Conservation (phyloP, 2,888 invertebrate species). For the Myathropa florea region DNA sequence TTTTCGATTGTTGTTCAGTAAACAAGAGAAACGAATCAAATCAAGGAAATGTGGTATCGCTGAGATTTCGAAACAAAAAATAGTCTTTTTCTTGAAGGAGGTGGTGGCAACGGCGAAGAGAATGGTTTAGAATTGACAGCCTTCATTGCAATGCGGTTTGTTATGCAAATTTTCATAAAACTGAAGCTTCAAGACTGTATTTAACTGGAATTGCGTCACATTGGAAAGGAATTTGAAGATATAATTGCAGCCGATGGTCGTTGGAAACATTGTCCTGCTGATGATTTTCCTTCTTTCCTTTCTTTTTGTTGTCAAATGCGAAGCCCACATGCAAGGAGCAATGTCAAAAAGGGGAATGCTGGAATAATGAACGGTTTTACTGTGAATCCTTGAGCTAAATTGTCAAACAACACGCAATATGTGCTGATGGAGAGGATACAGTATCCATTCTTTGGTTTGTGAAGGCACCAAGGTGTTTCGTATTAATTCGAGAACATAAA, state of each 20-base stretch:
- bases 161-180: conserved; percentile 23
- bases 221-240: neutral
- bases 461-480: conserved; percentile 3
- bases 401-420: conserved; percentile 19
- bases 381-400: conserved; percentile 22
- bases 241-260: neutral
- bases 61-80: neutral
- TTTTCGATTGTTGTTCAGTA: conserved; percentile 24
- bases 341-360: neutral
- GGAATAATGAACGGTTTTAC: neutral
- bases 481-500: neutral
- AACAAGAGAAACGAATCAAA: neutral
- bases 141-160: neutral
- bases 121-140: conserved; percentile 7
- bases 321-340: conserved; percentile 19
- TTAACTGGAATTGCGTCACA: conserved; percentile 8
- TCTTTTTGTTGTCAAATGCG: neutral
- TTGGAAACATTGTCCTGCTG: neutral
- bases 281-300: neutral
- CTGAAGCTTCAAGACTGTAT: neutral
- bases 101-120: neutral
- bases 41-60: neutral
- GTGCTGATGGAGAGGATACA: neutral
- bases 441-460: neutral
- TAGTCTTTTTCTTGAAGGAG: neutral